A percentile compares a stretch with the other conserved stretches of the same genome.
Conservation (phyloP, 2,113 vertebrate genomes). For the Atherinomorus stipes region DNA sequence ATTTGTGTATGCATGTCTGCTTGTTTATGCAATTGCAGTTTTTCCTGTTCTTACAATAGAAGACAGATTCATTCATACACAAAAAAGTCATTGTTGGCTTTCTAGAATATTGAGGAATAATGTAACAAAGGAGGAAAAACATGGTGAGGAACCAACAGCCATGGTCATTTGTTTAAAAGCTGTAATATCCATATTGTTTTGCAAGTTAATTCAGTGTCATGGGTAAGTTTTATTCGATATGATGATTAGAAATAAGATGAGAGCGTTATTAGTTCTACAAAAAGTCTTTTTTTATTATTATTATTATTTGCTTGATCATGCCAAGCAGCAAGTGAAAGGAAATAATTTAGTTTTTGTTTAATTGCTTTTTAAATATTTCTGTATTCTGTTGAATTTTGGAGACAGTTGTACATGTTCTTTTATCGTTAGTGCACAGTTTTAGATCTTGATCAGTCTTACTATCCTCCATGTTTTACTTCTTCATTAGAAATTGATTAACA, state of each 20-base stretch:
- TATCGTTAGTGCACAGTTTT: not conserved
- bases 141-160: too few relatives aligned
- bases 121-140: not conserved
- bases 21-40: conserved; percentile 8
- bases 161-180: conserved; percentile 5
- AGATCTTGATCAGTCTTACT: not conserved
- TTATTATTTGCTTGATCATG: not conserved
- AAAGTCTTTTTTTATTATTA: not conserved
- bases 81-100: not conserved
- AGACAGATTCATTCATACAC: conserved; percentile 1
- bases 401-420: too few relatives aligned
- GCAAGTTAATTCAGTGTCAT: not conserved
- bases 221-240: not conserved
- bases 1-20: conserved; percentile 30
- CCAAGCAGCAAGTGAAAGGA: not conserved
- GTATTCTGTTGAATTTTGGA: not conserved
- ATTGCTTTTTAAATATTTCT: not conserved
- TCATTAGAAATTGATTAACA: not conserved
- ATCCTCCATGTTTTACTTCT: not conserved
- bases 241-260: not conserved
- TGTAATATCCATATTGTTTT: not conserved
- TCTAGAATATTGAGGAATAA: too few relatives aligned
- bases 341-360: not conserved
- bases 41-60: conserved; percentile 25
- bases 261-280: not conserved